phyloP scores from a whole-genome alignment of 2,113 vertebrate species.

The Grallaria varia region DNA sequence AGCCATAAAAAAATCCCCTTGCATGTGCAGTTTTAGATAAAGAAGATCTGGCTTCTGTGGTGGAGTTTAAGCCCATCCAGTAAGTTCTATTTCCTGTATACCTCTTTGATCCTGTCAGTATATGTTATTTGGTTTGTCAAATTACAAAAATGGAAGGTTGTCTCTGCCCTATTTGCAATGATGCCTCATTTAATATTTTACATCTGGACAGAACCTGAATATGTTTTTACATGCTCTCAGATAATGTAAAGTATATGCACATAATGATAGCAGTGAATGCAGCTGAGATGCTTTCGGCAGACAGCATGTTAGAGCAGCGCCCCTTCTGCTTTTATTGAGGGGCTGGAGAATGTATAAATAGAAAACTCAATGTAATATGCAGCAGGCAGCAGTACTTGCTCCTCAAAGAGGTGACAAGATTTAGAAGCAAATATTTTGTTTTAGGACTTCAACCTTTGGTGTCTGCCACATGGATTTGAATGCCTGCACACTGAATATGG shows the following conservation, averaged over 20 bases:
- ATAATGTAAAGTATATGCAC: constrained; percentile 29
- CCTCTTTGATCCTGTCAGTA: neutral
- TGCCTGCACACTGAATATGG: neutral
- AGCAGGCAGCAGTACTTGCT: neutral
- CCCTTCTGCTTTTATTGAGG: constrained; percentile 11
- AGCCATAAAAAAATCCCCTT: neutral
- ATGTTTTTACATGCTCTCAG: constrained; percentile 10
- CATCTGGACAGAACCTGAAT: neutral
- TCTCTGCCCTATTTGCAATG: neutral
- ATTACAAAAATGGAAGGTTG: neutral
- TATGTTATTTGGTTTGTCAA: neutral
- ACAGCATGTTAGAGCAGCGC: neutral
- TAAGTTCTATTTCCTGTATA: neutral
- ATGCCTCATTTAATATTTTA: neutral
- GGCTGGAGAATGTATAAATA: neutral
- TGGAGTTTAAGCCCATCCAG: neutral
- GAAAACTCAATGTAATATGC: neutral
- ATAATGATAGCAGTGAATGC: neutral
- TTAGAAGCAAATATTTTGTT: neutral
- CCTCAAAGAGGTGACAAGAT: neutral
- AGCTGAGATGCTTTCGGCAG: neutral
- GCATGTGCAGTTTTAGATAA: neutral
- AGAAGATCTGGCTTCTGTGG: neutral
- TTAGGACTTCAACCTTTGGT: neutral
- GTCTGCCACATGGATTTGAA: neutral